Evolutionary conservation across 2,797 vertebrate genomes (phyloP).

Genomic region (Triplophysa bombifrons): DNA sequence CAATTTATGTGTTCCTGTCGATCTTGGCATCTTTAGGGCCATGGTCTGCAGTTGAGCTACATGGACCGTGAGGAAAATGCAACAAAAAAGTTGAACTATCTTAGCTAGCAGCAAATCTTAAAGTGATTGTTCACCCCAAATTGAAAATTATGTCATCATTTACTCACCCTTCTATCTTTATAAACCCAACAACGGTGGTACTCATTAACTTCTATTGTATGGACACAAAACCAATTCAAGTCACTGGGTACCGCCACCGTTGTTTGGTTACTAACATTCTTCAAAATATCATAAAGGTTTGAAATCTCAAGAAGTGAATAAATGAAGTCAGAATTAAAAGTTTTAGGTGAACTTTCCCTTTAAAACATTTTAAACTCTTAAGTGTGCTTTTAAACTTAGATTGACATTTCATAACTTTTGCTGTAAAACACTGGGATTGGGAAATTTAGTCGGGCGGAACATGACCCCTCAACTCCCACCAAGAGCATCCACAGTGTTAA

Average conservation of each 20-base stretch:
- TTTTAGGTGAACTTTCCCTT: neutral
- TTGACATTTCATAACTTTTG: neutral
- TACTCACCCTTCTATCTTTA: too few relatives aligned
- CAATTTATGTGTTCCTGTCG: neutral
- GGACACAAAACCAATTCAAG: too few relatives aligned
- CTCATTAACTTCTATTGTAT: too few relatives aligned
- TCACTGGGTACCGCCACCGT: too few relatives aligned
- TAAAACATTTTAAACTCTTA: neutral
- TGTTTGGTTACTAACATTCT: too few relatives aligned
- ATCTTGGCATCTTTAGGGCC: neutral
- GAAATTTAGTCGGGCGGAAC: slow-evolving; percentile 37
- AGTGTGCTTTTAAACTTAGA: neutral
- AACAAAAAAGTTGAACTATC: neutral
- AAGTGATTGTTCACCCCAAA: too few relatives aligned
- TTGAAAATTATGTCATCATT: too few relatives aligned
- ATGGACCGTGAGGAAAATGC: neutral
- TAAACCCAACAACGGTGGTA: too few relatives aligned
- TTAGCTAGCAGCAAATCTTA: neutral
- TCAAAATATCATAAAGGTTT: too few relatives aligned
- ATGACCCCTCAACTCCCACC: slow-evolving; percentile 13
- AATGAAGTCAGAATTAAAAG: too few relatives aligned
- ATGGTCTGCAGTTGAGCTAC: neutral
- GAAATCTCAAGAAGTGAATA: too few relatives aligned
- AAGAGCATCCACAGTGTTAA: neutral
- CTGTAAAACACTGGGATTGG: slow-evolving; percentile 19